These are phyloP conservation scores for Aurelia aurita DNA, from an alignment of 30 jellyfish, hydroid and myxozoan species.

Conservation along the genomic window DNA sequence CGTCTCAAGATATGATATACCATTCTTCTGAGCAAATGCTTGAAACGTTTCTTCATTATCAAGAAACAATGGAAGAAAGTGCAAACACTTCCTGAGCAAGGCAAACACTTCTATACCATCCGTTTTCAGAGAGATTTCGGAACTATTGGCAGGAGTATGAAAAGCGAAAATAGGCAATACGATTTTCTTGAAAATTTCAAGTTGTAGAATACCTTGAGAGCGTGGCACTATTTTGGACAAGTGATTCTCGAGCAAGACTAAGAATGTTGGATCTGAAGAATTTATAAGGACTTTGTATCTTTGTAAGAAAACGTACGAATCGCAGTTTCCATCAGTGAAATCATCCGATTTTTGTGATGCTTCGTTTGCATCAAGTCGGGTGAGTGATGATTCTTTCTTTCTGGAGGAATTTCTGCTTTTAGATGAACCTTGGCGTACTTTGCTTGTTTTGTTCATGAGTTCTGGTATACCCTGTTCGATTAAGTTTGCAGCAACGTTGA, in stretches of 20 bases:
- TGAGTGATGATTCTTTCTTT: neutral
- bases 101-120: neutral
- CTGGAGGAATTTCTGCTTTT: neutral
- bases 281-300: constrained; percentile 38
- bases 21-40: constrained; percentile 44
- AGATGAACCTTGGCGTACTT: constrained; percentile 7
- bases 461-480: constrained; percentile 32
- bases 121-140: neutral
- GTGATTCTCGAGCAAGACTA: constrained; percentile 36
- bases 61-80: constrained; percentile 17
- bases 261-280: constrained; percentile 4
- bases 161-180: constrained; percentile 24
- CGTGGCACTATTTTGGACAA: constrained; percentile 30
- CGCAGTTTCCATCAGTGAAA: constrained; percentile 32
- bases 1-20: constrained; percentile 16
- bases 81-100: constrained; percentile 30
- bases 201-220: constrained; percentile 32
- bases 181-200: constrained; percentile 44
- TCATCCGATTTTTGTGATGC: neutral
- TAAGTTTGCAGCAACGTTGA: constrained; percentile 21
- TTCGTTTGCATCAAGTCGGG: constrained; percentile 13
- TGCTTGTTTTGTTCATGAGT: constrained; percentile 6
- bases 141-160: constrained; percentile 7
- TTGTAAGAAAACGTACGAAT: constrained; percentile 27
- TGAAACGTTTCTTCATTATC: constrained; percentile 21